A percentile compares a stretch with the other conserved stretches of the same genome.
These are phyloP conservation scores for Malacoctenus gilli DNA, from an alignment of 2,797 vertebrate genomes.

Conservation along the genomic window DNA sequence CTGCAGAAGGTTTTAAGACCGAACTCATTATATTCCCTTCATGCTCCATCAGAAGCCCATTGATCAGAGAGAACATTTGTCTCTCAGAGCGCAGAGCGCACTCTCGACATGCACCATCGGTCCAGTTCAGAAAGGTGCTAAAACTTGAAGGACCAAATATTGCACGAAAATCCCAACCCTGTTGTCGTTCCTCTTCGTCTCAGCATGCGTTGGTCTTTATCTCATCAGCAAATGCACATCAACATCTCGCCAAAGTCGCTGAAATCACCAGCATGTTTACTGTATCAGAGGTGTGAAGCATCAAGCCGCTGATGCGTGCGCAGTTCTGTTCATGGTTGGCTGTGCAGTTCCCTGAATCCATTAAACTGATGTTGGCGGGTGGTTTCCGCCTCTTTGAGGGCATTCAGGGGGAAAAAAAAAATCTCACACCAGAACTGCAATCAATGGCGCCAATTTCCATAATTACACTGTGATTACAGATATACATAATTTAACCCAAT, in stretches of 20 bases:
- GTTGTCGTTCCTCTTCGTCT: no score
- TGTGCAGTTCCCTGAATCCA: conserved; percentile 6
- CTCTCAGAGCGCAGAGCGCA: neutral
- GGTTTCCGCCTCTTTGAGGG: neutral
- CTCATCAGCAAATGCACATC: conserved; percentile 1
- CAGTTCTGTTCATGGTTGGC: conserved; percentile 12
- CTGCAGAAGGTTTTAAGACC: no score
- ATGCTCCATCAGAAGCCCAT: no score
- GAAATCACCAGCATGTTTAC: conserved; percentile 1
- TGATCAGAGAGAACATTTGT: neutral
- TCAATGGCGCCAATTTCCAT: conserved; percentile 12
- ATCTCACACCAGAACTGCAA: neutral
- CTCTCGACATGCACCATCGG: no score
- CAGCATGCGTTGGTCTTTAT: neutral
- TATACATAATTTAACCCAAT: no score
- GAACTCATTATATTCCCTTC: no score
- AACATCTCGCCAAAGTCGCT: neutral
- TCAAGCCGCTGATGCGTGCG: neutral
- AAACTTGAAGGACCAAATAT: neutral
- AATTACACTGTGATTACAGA: conserved; percentile 23
- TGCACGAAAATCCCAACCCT: neutral
- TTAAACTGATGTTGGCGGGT: conserved; percentile 30
- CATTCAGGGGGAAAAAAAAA: conserved; percentile 18
- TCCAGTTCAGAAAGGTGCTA: neutral
- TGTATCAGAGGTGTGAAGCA: conserved; percentile 6